These are phyloP conservation scores for Mesoligia furuncula DNA, from an alignment of 2,888 invertebrate species.

Conservation along the genomic window DNA sequence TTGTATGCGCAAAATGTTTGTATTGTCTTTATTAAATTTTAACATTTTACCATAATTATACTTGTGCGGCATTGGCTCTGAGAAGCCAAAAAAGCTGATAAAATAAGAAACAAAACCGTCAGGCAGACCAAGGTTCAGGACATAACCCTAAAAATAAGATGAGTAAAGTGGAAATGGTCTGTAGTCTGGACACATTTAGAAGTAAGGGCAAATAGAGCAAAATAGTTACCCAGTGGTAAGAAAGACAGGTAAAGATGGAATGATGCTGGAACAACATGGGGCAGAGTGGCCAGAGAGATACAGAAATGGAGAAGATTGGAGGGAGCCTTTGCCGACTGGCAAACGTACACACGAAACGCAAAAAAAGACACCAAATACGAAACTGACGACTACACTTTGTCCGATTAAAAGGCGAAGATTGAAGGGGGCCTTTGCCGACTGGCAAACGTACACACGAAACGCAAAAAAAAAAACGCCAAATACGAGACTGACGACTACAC, in stretches of 20 bases:
- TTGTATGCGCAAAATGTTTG: slow-evolving; percentile 9
- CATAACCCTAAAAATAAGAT: neutral
- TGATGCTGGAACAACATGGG: neutral
- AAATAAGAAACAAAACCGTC: neutral
- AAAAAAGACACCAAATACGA: neutral
- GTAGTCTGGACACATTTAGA: neutral
- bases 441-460: neutral
- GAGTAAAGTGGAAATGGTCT: neutral
- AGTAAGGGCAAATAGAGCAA: too few species aligned
- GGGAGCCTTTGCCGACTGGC: neutral
- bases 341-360: neutral
- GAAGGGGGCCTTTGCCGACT: neutral
- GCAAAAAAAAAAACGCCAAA: neutral
- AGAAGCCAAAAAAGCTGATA: neutral
- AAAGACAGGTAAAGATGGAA: neutral
- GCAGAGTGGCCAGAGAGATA: neutral
- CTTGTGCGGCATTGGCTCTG: neutral
- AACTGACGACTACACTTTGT: neutral
- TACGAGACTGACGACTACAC: neutral
- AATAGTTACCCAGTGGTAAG: neutral
- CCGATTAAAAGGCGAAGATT: too few species aligned
- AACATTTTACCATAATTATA: neutral
- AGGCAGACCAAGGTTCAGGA: neutral
- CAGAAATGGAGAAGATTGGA: neutral
- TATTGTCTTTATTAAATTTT: neutral